Evolutionary conservation across 2,797 vertebrate species (phyloP), one percentile per base, ranked within the genome.

Genomic region (Yasuhikotakia modesta): DNA sequence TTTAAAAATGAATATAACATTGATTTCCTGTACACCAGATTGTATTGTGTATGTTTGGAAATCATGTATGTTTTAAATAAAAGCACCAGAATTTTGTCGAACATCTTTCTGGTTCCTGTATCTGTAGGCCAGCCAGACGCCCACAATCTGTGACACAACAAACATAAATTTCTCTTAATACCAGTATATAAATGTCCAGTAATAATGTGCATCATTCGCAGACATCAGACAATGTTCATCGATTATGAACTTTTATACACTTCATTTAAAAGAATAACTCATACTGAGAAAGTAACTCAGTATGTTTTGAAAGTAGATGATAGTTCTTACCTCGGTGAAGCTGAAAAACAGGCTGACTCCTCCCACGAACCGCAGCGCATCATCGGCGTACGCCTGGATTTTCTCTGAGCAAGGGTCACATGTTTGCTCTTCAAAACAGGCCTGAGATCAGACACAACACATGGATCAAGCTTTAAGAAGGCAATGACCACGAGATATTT

Each of bases 261-360:
- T n/a, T n/a, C n/a, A n/a, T n/a, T n/a, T n/a, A n/a, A n/a, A 14
- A 50, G 4, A 50, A 17, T 4, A 4, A 16, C 8, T 14, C 17
- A 4, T 4, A 50, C 14, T 16, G 14, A 4, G 0, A 50, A 50
- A 50, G 17, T 17, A 16, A 8, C 11, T n/a, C n/a, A n/a, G n/a
- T n/a, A n/a, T n/a, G n/a, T n/a, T n/a, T n/a, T n/a, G n/a, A n/a
- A n/a, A n/a, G n/a, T n/a, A n/a, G n/a, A n/a, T n/a, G n/a, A n/a
- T n/a, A 32, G 81, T 3, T 66, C 94, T 58, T 73, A 98, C 97
- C 95, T 99, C 97, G n/a, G 96, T 97, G 71, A 98, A 98, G 81
- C 97, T 97, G 93, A 99, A 99, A 91, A 99, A 98, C 74, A 98
- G 94, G 22, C 97, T 96, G 32, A 96, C 90, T 6, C 96, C 95